Percentiles rank a stretch among this genome's conserved stretches.
These are phyloP conservation scores for Dolichallabes microphthalmus DNA, from an alignment of 2,113 vertebrate genomes.

Conservation along the genomic window DNA sequence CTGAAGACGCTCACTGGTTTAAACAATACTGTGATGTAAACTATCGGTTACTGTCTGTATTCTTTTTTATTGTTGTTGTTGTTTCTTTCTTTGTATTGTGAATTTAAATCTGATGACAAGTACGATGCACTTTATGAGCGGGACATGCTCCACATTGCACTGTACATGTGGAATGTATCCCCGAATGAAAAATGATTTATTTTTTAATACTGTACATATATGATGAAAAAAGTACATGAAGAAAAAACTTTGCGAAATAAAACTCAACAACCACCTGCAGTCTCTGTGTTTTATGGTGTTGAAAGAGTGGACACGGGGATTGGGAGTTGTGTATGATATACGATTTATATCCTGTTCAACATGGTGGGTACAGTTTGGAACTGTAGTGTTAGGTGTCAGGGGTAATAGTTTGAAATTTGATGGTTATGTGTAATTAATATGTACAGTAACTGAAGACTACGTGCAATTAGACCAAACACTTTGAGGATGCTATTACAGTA, in stretches of 20 bases:
- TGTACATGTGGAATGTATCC: constrained; percentile 73
- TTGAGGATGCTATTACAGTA: neutral
- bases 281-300: constrained; percentile 21
- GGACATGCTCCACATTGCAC: constrained; percentile 59
- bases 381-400: neutral
- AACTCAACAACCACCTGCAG: constrained; percentile 40
- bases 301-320: neutral
- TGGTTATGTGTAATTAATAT: neutral
- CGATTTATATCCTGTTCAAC: neutral
- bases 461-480: neutral
- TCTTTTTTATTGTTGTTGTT: constrained; percentile 2
- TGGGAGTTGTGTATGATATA: neutral
- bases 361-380: neutral
- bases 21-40: constrained; percentile 55
- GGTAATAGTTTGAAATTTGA: neutral
- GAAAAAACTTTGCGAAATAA: constrained; percentile 57
- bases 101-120: constrained; percentile 51
- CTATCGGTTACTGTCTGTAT: constrained; percentile 20
- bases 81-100: constrained; percentile 54
- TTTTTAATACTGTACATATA: constrained; percentile 79
- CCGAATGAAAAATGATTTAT: constrained; percentile 76
- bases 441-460: neutral
- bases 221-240: constrained; percentile 56
- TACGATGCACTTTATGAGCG: constrained; percentile 65
- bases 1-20: constrained; percentile 22